phyloP scores from a whole-genome alignment of 2,888 invertebrate genomes.

The Bellardia pandia region DNA sequence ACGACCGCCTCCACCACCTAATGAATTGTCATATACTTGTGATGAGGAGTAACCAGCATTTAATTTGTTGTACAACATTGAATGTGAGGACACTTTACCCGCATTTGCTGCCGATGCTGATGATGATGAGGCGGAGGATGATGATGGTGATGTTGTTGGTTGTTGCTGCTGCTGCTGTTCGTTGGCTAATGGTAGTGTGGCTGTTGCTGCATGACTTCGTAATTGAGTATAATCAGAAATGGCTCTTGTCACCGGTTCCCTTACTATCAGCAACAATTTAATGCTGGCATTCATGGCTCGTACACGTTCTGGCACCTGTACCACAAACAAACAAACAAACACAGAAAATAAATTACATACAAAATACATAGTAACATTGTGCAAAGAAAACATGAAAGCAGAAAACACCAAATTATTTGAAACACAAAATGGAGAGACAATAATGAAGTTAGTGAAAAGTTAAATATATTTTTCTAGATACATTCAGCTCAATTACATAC shows the following conservation, averaged over 20 bases:
- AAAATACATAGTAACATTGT: not conserved
- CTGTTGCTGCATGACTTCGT: constrained; percentile 91
- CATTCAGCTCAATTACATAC: not conserved
- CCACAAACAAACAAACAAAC: constrained; percentile 25
- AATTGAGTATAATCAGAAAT: constrained; percentile 98
- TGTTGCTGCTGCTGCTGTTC: constrained; percentile 55
- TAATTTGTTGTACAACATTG: constrained; percentile 80
- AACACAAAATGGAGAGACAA: constrained; percentile 31
- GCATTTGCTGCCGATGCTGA: constrained; percentile 39
- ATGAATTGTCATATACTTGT: constrained; percentile 81
- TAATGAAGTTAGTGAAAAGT: constrained; percentile 58
- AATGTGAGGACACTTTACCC: constrained; percentile 72
- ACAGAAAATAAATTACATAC: constrained; percentile 41
- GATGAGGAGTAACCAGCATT: constrained; percentile 75
- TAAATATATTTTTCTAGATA: constrained; percentile 56
- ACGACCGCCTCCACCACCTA: constrained; percentile 78
- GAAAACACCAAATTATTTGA: not conserved
- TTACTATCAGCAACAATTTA: constrained; percentile 95
- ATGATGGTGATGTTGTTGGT: constrained; percentile 19
- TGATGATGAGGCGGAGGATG: constrained; percentile 30
- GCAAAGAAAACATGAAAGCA: too few relatives aligned
- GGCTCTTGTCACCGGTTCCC: constrained; percentile 97
- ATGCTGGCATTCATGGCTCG: constrained; percentile 96
- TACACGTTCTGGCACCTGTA: constrained; percentile 95
- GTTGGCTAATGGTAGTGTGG: constrained; percentile 86